Base-by-base conservation (phyloP, 2,113 vertebrate species). In the Paradoxurus hermaphroditus region DNA sequence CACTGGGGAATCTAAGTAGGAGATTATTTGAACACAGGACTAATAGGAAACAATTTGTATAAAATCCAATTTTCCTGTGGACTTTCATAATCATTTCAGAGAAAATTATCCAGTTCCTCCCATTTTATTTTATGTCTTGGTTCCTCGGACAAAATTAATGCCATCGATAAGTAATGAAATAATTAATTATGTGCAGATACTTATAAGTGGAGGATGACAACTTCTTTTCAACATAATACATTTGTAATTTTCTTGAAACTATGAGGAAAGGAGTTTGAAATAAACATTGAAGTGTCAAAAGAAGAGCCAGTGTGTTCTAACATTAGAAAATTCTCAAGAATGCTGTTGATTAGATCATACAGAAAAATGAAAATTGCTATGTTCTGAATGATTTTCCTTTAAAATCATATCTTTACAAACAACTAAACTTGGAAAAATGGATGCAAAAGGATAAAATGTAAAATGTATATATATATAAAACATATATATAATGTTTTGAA, bases 311-410 rank as follows among this genome's bases (percentile, higher is more conserved):
- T 75, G 62, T 85, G 4, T 44, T 75, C 62, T 70, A 21, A 68
- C 51, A 81, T 73, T 27, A 63, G 68, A 46, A 91, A 90, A 79
- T 21, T 56, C 41, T 78, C 34, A 34, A 34, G 70, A 77, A 62
- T 84, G 34, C 4, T 41, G 31, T 36, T 90, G 53, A 83, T 83
- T 70, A 78, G 14, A 78, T 84, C 34, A 68, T 36, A 82, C 44
- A 67, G 90, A 90, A 89, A 7, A 86, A 77, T 77, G 63, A 91
- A 94, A 92, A 87, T 46, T 59, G 86, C n/a, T 72, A 9, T 70
- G 16, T 72, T 86, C 27, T 81, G 25, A 85, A 4, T 16, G 46
- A 85, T 93, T 23, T 73, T 91, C 36, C 39, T 88, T 86, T 84
- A 62, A 79, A 97, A 87, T 21, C 44, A 5, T 79, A 82, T 49